Conservation (phyloP, 1,140 invertebrate genomes). For the Tenebrio molitor region DNA sequence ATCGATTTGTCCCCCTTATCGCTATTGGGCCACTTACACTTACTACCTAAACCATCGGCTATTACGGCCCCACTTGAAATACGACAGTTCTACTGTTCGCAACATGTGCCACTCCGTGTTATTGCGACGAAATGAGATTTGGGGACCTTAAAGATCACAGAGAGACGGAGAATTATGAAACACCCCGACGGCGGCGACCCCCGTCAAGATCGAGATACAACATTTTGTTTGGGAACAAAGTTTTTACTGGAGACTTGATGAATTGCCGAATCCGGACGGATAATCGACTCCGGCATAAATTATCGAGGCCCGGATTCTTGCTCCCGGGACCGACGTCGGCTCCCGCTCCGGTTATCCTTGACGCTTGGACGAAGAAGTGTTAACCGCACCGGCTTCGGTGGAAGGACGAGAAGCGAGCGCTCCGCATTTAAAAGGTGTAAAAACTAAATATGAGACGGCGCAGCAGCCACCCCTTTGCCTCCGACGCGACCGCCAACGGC, state of each 20-base stretch:
- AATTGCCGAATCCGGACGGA: not conserved
- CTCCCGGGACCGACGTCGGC: no score
- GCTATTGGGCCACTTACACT: conserved; percentile 47
- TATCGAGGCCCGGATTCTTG: not conserved
- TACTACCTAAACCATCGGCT: conserved; percentile 52
- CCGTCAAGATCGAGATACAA: not conserved
- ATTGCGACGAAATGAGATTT: conserved; percentile 56
- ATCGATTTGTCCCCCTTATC: conserved; percentile 46
- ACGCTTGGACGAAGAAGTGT: not conserved
- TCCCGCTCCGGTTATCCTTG: not conserved
- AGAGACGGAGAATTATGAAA: conserved; percentile 25
- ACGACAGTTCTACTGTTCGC: conserved; percentile 55
- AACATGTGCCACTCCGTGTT: conserved; percentile 59
- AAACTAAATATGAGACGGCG: no score
- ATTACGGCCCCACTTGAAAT: conserved; percentile 56
- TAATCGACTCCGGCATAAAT: not conserved
- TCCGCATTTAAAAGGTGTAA: not conserved
- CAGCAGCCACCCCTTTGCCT: no score
- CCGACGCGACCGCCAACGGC: no score
- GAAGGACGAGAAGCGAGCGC: no score
- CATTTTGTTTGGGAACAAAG: conserved; percentile 5
- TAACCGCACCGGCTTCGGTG: not conserved
- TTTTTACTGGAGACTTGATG: not conserved
- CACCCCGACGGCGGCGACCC: not conserved
- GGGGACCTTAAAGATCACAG: conserved; percentile 50